Conservation (phyloP, 1,140 invertebrate genomes). For the Archivesica marissinica region DNA sequence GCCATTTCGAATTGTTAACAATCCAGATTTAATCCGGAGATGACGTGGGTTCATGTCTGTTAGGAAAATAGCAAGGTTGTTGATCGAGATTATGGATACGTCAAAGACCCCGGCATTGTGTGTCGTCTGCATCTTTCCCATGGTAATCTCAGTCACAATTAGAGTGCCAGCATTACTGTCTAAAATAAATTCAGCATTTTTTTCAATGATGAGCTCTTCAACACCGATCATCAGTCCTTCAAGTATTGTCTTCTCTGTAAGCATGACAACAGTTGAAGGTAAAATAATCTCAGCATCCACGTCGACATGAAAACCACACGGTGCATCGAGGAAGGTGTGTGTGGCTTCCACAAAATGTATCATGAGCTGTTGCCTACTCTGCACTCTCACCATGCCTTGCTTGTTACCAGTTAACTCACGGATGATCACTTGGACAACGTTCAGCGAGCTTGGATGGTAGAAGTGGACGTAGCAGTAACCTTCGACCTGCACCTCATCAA, state of each 20-base stretch:
- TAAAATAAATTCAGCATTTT: constrained; percentile 52
- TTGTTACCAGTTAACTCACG: constrained; percentile 78
- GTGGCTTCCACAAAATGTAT: constrained; percentile 77
- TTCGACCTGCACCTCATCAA: constrained; percentile 77
- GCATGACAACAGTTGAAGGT: constrained; percentile 69
- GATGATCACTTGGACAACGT: constrained; percentile 71
- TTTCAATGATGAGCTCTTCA: constrained; percentile 72
- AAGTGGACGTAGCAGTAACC: constrained; percentile 76
- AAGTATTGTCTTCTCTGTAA: constrained; percentile 69
- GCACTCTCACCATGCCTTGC: constrained; percentile 73
- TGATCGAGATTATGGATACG: constrained; percentile 65
- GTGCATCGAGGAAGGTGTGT: constrained; percentile 76
- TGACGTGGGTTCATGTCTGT: constrained; percentile 62
- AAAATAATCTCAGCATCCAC: constrained; percentile 72
- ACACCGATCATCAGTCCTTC: constrained; percentile 72
- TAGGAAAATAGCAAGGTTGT: constrained; percentile 68
- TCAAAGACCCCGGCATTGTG: constrained; percentile 67
- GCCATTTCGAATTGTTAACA: constrained; percentile 70
- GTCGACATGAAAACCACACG: constrained; percentile 79
- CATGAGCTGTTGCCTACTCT: constrained; percentile 70
- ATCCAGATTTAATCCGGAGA: constrained; percentile 34
- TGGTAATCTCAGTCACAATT: constrained; percentile 33
- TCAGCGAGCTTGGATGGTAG: constrained; percentile 69
- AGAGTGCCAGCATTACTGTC: constrained; percentile 64
- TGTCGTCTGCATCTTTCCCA: constrained; percentile 52